These are phyloP conservation scores for Hirtodrosophila cameraria DNA, from an alignment of 2,888 invertebrate species.

Conservation along the genomic window DNA sequence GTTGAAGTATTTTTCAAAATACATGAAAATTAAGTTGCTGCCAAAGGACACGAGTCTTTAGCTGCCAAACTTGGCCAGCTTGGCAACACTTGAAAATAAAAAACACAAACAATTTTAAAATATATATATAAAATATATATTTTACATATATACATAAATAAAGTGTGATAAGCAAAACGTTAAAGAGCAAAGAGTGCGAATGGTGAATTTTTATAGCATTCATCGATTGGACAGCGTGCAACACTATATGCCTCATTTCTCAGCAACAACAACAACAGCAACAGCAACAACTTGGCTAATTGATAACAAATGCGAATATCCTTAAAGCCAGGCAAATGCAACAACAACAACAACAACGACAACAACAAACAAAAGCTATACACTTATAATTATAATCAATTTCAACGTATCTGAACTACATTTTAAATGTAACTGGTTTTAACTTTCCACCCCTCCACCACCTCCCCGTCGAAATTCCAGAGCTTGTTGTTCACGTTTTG, in stretches of 20 bases:
- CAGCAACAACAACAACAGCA: neutral
- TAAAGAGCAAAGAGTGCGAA: conserved; percentile 25
- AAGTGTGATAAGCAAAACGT: conserved; percentile 41
- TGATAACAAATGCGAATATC: conserved; percentile 32
- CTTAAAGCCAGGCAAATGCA: conserved; percentile 22
- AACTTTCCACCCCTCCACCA: neutral
- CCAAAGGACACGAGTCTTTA: conserved; percentile 37
- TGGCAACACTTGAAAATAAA: conserved; percentile 8
- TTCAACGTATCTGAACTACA: conserved; percentile 43
- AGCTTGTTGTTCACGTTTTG: conserved; percentile 40
- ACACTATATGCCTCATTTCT: too few species aligned
- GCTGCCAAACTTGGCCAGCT: conserved; percentile 24
- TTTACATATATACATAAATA: conserved; percentile 1
- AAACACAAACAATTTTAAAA: neutral
- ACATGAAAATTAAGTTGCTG: too few species aligned
- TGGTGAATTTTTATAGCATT: conserved; percentile 34
- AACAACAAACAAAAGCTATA: neutral
- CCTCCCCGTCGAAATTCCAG: conserved; percentile 41
- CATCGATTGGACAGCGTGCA: conserved; percentile 28
- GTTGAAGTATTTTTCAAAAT: neutral
- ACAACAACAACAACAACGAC: neutral
- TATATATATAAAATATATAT: neutral
- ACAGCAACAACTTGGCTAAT: conserved; percentile 24
- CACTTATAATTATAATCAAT: conserved; percentile 49
- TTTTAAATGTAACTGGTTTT: conserved; percentile 55